These are phyloP conservation scores for Mactromeris polynyma DNA, from an alignment of 2,888 invertebrate species.

Conservation along the genomic window DNA sequence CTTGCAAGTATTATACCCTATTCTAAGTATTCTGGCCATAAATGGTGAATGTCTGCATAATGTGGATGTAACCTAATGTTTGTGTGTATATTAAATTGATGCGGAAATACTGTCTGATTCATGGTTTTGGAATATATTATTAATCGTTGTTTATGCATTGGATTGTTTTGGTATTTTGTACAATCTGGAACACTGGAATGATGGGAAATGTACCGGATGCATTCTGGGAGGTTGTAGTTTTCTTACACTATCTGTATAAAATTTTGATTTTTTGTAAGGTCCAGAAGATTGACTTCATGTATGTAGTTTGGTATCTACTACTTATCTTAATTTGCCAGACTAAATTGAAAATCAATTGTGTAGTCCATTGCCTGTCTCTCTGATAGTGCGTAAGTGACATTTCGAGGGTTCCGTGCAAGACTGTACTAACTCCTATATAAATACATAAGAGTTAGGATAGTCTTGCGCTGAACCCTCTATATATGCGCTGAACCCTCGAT, in stretches of 20 bases:
- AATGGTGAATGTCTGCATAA: background rate
- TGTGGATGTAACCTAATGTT: background rate
- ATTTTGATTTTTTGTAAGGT: background rate
- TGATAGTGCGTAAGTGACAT: too few relatives aligned
- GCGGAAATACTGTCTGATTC: slow-evolving; percentile 1
- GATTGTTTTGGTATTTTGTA: background rate
- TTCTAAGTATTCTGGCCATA: slow-evolving; percentile 8
- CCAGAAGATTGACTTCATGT: too few relatives aligned
- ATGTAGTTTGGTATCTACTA: too few relatives aligned
- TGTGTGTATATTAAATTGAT: background rate
- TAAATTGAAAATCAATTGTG: too few relatives aligned
- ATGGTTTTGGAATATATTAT: background rate
- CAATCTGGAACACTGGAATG: background rate
- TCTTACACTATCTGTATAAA: background rate
- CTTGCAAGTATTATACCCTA: background rate
- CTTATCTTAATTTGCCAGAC: too few relatives aligned
- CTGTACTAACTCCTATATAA: too few relatives aligned
- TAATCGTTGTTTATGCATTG: background rate
- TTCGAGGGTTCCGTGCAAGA: too few relatives aligned
- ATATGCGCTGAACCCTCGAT: too few relatives aligned
- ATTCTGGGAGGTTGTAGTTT: slow-evolving; percentile 26
- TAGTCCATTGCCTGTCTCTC: too few relatives aligned
- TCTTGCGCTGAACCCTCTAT: too few relatives aligned
- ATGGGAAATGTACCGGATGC: slow-evolving; percentile 50
- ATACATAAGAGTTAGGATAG: too few relatives aligned